These are phyloP conservation scores for Protaetia brevitarsis DNA, from an alignment of 1,140 invertebrate genomes.

Conservation along the genomic window DNA sequence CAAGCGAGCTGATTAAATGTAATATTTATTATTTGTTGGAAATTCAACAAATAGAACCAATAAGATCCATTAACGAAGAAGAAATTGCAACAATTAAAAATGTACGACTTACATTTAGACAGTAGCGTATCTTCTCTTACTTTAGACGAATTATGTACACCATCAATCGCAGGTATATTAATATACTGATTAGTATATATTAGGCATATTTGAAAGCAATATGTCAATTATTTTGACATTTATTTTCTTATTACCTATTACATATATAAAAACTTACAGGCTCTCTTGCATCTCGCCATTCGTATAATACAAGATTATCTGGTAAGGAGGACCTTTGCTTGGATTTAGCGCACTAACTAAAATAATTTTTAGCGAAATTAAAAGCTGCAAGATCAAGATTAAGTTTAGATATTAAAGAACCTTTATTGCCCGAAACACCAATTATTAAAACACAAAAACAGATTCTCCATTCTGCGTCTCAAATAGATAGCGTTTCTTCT, in stretches of 20 bases:
- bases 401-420: background rate
- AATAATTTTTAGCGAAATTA: background rate
- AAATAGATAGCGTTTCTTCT: background rate
- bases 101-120: background rate
- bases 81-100: background rate
- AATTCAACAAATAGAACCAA: no score
- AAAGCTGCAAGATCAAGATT: background rate
- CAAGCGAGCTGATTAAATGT: no score
- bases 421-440: background rate
- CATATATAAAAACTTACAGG: background rate
- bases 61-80: background rate
- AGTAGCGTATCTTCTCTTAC: background rate
- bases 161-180: constrained; percentile 1
- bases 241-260: background rate
- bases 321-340: background rate
- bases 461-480: no score
- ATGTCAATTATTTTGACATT: background rate
- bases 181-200: no score
- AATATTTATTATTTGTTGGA: no score
- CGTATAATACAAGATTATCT: constrained; percentile 5
- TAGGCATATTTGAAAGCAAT: background rate
- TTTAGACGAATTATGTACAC: background rate
- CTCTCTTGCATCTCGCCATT: background rate
- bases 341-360: background rate
- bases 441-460: no score